Percentiles rank a stretch among this genome's conserved stretches.
phyloP scores from a whole-genome alignment of 2,888 invertebrate species.

The Heliconius erato region DNA sequence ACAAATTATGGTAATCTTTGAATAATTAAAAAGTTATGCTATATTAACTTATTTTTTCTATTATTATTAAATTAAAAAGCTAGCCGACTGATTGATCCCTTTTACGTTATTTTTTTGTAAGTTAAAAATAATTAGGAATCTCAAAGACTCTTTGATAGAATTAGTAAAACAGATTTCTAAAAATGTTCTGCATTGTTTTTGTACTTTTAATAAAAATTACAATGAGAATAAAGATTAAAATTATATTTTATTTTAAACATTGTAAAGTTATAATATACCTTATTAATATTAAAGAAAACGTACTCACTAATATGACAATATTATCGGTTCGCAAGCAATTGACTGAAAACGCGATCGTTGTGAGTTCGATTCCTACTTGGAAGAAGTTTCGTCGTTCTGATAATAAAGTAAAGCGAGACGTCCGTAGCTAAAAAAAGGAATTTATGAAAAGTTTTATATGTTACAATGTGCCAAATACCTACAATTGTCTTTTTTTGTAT shows the following conservation, averaged over 20 bases:
- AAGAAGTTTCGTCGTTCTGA: too few relatives aligned
- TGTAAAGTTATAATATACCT: background rate
- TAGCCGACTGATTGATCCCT: background rate
- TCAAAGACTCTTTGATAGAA: background rate
- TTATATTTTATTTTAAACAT: background rate
- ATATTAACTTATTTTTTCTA: background rate
- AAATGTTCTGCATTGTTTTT: background rate
- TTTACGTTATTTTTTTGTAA: background rate
- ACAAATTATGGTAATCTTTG: background rate
- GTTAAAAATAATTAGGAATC: background rate
- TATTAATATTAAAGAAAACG: too few relatives aligned
- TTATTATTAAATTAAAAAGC: too few relatives aligned
- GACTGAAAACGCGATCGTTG: too few relatives aligned
- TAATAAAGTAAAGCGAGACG: too few relatives aligned
- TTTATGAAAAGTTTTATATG: too few relatives aligned
- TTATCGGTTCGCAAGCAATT: too few relatives aligned
- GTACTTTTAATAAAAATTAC: background rate
- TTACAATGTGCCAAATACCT: too few relatives aligned
- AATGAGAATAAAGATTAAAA: background rate
- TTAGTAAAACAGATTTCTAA: background rate
- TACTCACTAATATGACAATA: too few relatives aligned
- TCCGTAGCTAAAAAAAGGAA: too few relatives aligned
- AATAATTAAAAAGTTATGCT: background rate
- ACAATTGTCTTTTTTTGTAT: too few relatives aligned
- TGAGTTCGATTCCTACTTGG: too few relatives aligned